Evolutionary conservation across 2,888 invertebrate species (phyloP).

Genomic region (Leptinotarsa rubiginosa): DNA sequence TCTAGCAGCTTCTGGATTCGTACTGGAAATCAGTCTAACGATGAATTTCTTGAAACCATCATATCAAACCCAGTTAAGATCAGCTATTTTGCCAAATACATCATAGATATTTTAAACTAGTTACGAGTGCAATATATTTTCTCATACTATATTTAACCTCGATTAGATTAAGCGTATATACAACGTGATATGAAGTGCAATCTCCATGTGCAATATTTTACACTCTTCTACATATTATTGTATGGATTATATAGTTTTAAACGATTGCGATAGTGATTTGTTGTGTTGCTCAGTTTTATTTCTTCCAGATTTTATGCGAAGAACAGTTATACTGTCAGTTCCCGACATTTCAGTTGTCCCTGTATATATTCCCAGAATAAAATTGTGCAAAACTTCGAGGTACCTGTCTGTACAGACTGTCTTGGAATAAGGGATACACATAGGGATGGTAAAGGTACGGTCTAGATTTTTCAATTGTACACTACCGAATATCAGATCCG

Average conservation of each 20-base stretch:
- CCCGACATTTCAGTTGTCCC: background rate
- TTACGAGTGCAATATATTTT: conserved; percentile 40
- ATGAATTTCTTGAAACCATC: background rate
- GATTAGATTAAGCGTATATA: conserved; percentile 3
- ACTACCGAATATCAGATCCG: background rate
- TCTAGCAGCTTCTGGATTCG: no score
- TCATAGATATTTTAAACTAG: conserved; percentile 12
- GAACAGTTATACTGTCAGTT: background rate
- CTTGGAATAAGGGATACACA: conserved; percentile 17
- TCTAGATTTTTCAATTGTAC: background rate
- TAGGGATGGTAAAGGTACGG: conserved; percentile 5
- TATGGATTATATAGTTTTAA: background rate
- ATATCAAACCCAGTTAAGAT: conserved; percentile 26
- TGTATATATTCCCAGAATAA: conserved; percentile 20
- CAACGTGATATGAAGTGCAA: conserved; percentile 29
- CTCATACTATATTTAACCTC: conserved; percentile 1
- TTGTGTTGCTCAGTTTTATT: conserved; percentile 15
- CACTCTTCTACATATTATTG: conserved; percentile 22
- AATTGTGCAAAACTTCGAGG: conserved; percentile 57
- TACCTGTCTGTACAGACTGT: conserved; percentile 48
- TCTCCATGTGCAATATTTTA: conserved; percentile 46
- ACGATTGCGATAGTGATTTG: background rate
- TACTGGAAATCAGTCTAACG: no score
- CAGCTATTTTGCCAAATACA: conserved; percentile 47
- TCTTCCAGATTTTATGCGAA: background rate